A percentile compares a stretch with the other conserved stretches of the same genome.
Evolutionary conservation across 1,140 invertebrate species (phyloP).

Genomic region (Chironomus tepperi): DNA sequence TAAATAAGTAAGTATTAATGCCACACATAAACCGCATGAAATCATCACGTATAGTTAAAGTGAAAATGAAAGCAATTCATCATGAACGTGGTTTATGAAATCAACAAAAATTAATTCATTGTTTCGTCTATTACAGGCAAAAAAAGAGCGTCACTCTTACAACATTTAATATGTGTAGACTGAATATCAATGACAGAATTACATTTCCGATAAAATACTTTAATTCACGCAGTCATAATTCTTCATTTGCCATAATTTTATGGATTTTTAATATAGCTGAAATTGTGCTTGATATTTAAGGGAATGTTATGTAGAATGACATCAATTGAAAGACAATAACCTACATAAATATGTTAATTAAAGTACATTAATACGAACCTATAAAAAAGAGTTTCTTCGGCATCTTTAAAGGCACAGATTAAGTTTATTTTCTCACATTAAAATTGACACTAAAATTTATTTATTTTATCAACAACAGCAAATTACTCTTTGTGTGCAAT

Average conservation of each 20-base stretch:
- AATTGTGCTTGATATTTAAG: not conserved
- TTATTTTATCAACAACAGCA: not conserved
- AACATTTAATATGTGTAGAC: not conserved
- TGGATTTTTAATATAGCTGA: not conserved
- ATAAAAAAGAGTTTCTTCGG: not conserved
- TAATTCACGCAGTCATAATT: not conserved
- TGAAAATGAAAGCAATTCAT: conserved; percentile 9
- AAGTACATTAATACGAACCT: not conserved
- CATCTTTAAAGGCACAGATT: not conserved
- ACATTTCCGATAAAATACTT: not conserved
- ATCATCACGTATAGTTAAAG: conserved; percentile 1
- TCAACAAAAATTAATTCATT: not conserved
- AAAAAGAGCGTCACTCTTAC: not conserved
- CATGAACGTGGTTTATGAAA: not conserved
- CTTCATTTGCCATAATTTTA: too few relatives aligned
- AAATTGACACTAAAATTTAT: not conserved
- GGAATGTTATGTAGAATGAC: too few relatives aligned
- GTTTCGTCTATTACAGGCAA: not conserved
- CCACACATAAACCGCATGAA: not conserved
- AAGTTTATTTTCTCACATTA: not conserved
- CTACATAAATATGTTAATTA: too few relatives aligned
- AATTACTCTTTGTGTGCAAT: too few relatives aligned
- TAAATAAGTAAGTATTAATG: not conserved
- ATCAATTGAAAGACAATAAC: too few relatives aligned
- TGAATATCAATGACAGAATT: not conserved